These are phyloP conservation scores for Nerophis ophidion DNA, from an alignment of 2,113 vertebrate genomes.

Conservation along the genomic window DNA sequence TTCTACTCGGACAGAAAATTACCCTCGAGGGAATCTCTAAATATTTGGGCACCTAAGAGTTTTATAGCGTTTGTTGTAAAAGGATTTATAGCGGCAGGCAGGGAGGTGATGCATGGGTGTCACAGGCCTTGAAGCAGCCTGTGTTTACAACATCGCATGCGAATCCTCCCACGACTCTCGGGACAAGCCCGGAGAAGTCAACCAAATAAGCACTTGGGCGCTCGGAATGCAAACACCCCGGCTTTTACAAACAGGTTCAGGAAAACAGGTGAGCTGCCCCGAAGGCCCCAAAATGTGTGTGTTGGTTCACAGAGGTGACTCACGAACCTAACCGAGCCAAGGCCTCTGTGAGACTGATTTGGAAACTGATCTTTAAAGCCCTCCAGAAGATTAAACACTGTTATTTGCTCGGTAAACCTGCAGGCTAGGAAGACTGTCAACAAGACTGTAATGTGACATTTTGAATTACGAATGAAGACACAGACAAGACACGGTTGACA, in stretches of 20 bases:
- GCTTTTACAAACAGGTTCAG: constrained; percentile 51
- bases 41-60: constrained; percentile 77
- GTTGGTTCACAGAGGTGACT: constrained; percentile 33
- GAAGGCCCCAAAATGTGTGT: constrained; percentile 22
- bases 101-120: constrained; percentile 61
- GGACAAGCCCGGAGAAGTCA: constrained; percentile 42
- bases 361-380: constrained; percentile 10
- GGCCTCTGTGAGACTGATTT: constrained; percentile 36
- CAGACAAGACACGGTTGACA: not conserved
- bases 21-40: constrained; percentile 70
- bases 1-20: constrained; percentile 68
- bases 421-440: constrained; percentile 1
- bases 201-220: constrained; percentile 69
- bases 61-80: constrained; percentile 79
- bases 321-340: constrained; percentile 57
- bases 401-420: constrained; percentile 27
- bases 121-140: constrained; percentile 43
- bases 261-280: constrained; percentile 62
- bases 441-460: constrained; percentile 15
- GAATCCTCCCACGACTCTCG: constrained; percentile 47
- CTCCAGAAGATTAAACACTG: constrained; percentile 14
- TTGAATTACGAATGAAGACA: constrained; percentile 1
- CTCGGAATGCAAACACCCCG: constrained; percentile 61
- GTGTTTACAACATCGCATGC: constrained; percentile 58
- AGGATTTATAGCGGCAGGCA: constrained; percentile 69